Evolutionary conservation across 2,797 vertebrate genomes (phyloP).

Genomic region (Pygocentrus nattereri): DNA sequence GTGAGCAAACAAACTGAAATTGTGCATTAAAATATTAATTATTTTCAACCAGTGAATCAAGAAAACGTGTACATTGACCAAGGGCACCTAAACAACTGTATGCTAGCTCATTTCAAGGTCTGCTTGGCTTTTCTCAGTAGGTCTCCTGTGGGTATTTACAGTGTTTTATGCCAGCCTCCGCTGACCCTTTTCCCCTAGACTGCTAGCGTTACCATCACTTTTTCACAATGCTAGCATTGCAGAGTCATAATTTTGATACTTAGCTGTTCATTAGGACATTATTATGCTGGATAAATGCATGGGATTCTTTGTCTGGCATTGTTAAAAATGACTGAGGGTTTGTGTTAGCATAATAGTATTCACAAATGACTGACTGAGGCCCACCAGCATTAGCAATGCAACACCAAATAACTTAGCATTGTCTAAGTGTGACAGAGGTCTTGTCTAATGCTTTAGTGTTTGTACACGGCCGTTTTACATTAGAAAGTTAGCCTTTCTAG

Average conservation of each 20-base stretch:
- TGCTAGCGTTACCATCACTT: background rate
- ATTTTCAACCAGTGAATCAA: no score
- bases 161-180: background rate
- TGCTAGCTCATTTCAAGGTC: background rate
- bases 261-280: background rate
- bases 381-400: background rate
- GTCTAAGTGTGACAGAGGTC: background rate
- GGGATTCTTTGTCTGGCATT: background rate
- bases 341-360: slow-evolving; percentile 18
- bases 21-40: no score
- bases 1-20: no score
- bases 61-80: no score
- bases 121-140: background rate
- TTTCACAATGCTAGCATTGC: background rate
- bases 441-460: background rate
- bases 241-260: background rate
- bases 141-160: background rate
- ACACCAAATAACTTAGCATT: background rate
- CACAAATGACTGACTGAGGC: background rate
- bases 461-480: background rate
- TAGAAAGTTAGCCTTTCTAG: no score
- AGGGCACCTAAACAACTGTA: no score
- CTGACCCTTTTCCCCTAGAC: background rate
- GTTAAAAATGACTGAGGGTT: background rate
- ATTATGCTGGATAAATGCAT: background rate